phyloP scores from a whole-genome alignment of 2,888 invertebrate species.

The Eristalis tenax region DNA sequence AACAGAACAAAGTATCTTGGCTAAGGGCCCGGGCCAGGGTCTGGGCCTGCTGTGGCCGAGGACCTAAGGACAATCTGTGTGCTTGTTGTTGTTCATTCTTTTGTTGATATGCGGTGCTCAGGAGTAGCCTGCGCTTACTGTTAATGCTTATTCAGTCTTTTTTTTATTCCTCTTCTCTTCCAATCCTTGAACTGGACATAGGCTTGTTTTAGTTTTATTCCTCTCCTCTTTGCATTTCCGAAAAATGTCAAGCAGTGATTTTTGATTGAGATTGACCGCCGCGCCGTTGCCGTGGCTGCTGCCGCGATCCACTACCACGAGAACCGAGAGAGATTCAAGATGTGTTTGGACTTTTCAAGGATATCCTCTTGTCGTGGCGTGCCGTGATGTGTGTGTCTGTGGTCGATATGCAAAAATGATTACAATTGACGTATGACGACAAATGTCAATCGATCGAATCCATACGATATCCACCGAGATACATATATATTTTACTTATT shows the following conservation, averaged over 20 bases:
- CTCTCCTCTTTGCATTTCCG: conserved; percentile 69
- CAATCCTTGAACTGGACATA: conserved; percentile 21
- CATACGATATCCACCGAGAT: background rate
- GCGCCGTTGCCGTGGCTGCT: conserved; percentile 14
- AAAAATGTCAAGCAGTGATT: conserved; percentile 71
- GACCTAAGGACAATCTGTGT: conserved; percentile 59
- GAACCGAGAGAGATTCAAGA: background rate
- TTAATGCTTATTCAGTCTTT: conserved; percentile 63
- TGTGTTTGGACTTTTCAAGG: conserved; percentile 40
- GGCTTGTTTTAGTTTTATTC: background rate
- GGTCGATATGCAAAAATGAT: conserved; percentile 62
- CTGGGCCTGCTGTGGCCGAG: conserved; percentile 1
- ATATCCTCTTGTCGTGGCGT: conserved; percentile 23
- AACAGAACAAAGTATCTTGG: conserved; percentile 71
- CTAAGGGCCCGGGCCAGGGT: conserved; percentile 16
- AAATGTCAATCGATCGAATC: conserved; percentile 8
- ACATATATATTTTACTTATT: background rate
- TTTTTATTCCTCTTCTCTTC: background rate
- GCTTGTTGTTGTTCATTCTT: background rate
- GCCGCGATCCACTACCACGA: background rate
- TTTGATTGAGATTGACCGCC: conserved; percentile 71
- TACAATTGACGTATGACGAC: conserved; percentile 50
- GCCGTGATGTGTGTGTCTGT: background rate
- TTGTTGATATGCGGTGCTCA: conserved; percentile 33
- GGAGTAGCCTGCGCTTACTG: conserved; percentile 71